Base-by-base conservation (phyloP, 2,113 vertebrate species). In the Pheucticus melanocephalus region DNA sequence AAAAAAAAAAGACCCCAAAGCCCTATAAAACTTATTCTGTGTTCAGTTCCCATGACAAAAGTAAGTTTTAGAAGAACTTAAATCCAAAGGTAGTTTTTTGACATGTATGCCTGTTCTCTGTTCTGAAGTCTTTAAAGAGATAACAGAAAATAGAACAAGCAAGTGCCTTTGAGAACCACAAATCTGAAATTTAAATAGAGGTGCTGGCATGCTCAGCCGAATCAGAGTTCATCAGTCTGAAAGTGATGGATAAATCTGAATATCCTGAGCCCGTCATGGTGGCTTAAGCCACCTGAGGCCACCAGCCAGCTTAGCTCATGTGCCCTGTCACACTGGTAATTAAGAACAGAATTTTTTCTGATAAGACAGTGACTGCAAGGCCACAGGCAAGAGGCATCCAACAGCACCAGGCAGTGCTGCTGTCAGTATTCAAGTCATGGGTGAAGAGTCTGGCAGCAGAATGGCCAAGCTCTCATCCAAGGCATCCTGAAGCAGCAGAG, bases 171-270 rank as follows among this genome's bases (percentile, higher is more conserved):
- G 70, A 95, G 78, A 93, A 70, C 33, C 50, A 88, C 53, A 88
- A 82, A 94, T 92, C 59, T 94, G 84, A 80, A 91, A 89, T 94
- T 68, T 81, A 92, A 92, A 75, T 86, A 42, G 28, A 68, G 51
- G 24, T 87, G 28, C 77, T 94, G 69, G 37, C 48, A 81, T 50
- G 50, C 54, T 93, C 75, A 80, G 57, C 37, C 15, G 3, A 76
- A 79, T 71, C 70, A 90, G 59, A 82, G n/a, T 89, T 89, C 70
- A 65, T 94, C 75, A 57, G 70, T 70, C 18, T 93, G 87, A 42
- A 82, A 69, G 54, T 24, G 56, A n/a, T 59, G 81, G 69, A 60
- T 88, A 87, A 82, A 89, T 79, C 39, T 65, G 84, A 76, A 68
- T 56, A 27, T 30, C 66, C 79, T 53, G 79, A 75, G 54, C 37